Evolutionary conservation across 2,888 invertebrate species (phyloP).

Genomic region (Euplagia quadripunctaria): DNA sequence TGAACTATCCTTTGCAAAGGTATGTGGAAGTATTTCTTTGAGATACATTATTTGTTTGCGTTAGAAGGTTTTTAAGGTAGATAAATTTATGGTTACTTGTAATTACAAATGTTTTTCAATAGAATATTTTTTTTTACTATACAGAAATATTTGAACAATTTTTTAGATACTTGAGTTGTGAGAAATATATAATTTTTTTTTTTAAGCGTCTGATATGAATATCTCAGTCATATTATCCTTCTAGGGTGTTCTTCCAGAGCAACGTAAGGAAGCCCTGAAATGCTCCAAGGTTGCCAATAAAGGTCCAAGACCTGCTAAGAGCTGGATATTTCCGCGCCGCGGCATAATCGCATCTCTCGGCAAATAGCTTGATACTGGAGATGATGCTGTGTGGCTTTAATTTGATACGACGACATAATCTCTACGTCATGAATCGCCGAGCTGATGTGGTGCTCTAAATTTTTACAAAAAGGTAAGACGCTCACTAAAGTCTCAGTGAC

Average conservation of each 20-base stretch:
- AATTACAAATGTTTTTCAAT: not conserved
- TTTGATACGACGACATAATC: not conserved
- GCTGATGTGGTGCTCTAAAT: no score
- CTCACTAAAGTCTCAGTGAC: no score
- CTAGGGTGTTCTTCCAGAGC: not conserved
- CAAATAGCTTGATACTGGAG: not conserved
- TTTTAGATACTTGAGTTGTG: not conserved
- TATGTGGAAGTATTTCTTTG: constrained; percentile 21
- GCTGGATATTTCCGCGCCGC: not conserved
- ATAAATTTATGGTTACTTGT: not conserved
- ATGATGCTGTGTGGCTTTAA: no score
- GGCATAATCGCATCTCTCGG: not conserved
- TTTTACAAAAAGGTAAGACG: no score
- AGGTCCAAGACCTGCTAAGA: no score
- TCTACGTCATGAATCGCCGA: not conserved
- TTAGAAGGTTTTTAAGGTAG: constrained; percentile 6
- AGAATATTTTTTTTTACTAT: not conserved
- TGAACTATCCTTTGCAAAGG: constrained; percentile 15
- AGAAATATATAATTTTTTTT: no score
- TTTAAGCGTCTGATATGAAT: no score
- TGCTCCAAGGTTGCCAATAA: not conserved
- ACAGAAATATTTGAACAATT: no score
- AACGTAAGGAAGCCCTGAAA: not conserved
- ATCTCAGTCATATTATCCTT: not conserved
- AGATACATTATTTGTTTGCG: not conserved